A percentile compares a stretch with the other conserved stretches of the same genome.
phyloP scores from a whole-genome alignment of 53 echinoderm and acorn worm species.

The Henricia sp. region DNA sequence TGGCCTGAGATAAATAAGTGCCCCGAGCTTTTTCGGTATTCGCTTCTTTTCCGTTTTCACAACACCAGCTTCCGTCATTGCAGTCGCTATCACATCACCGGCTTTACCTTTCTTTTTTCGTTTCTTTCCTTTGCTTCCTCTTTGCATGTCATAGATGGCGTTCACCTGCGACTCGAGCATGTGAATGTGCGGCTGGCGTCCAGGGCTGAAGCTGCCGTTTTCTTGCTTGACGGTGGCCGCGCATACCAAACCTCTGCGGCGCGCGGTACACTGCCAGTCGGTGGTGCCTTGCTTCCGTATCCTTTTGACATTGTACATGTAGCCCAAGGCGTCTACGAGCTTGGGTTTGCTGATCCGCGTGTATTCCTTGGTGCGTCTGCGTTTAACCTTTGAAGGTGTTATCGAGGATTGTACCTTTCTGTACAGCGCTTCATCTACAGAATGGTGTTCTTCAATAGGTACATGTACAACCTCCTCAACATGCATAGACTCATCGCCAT shows the following conservation, averaged over 20 bases:
- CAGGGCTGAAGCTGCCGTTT: slow-evolving; percentile 22
- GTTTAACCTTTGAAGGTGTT: neutral
- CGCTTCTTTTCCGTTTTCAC: neutral
- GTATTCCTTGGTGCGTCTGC: neutral
- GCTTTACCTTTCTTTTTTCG: slow-evolving; percentile 7
- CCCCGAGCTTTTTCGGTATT: neutral
- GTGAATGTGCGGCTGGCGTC: slow-evolving; percentile 50
- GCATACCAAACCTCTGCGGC: slow-evolving; percentile 27
- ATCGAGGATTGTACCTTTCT: neutral
- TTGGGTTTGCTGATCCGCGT: slow-evolving; percentile 25
- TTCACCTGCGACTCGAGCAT: slow-evolving; percentile 5
- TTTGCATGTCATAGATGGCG: neutral
- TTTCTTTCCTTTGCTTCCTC: neutral
- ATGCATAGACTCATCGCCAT: no score
- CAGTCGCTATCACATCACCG: neutral
- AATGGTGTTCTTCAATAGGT: neutral
- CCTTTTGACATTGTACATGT: slow-evolving; percentile 43
- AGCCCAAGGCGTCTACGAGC: slow-evolving; percentile 38
- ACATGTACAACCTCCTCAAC: neutral
- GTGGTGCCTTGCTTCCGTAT: neutral
- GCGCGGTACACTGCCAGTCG: slow-evolving; percentile 48
- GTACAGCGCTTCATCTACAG: neutral
- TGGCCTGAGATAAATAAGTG: slow-evolving; percentile 8
- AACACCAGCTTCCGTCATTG: neutral
- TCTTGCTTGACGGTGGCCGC: slow-evolving; percentile 38